Base-by-base conservation (phyloP, 2,888 invertebrate genomes). In the Cephonodes hylas region DNA sequence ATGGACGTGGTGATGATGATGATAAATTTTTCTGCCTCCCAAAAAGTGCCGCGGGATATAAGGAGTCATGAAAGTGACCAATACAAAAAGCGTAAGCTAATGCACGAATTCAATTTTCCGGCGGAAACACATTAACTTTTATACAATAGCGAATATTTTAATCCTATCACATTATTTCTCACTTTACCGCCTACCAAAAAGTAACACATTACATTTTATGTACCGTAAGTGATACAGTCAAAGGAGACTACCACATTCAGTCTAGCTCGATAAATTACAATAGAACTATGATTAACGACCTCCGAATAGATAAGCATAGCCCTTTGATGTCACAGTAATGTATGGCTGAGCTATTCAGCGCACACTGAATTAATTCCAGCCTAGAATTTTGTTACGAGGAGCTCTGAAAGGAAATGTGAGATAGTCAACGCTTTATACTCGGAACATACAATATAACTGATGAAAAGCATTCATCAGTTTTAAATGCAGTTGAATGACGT, bases 271-370 rank as follows among this genome's bases (percentile, higher is more conserved):
- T 53, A 53, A 53, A 53, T 53, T 53, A 53, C 53, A 53, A 31
- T 53, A 15, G 53, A 53, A 53, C 53, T 53, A 53, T 53, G 53
- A 53, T 53, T 53, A 53, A 31, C 53, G 53, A 31, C 31, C 53
- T 22, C 31, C 18, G 53, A 27, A 10, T 18, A 53, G 53, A 53
- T 53, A 53, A 53, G 53, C 53, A 53, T 53, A 31, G 53, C 53
- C 53, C 53, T 53, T 53, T 53, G 53, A 53, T 31, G 53, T 53
- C 53, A 53, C 53, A 31, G 53, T 53, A 53, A 53, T 53, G 53
- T 53, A 53, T 53, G 53, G 53, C 18, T 23, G n/a, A 27, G 31
- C 53, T 31, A 53, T 53, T 53, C 53, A 53, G 18, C 53, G 27
- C 22, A 22, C 45, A 22, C n/a, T 46, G 53, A 31, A 53, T 53